Evolutionary conservation across 2,797 vertebrate species (phyloP), one percentile per base, ranked within the genome.

Genomic region (Hippocampus kuda): DNA sequence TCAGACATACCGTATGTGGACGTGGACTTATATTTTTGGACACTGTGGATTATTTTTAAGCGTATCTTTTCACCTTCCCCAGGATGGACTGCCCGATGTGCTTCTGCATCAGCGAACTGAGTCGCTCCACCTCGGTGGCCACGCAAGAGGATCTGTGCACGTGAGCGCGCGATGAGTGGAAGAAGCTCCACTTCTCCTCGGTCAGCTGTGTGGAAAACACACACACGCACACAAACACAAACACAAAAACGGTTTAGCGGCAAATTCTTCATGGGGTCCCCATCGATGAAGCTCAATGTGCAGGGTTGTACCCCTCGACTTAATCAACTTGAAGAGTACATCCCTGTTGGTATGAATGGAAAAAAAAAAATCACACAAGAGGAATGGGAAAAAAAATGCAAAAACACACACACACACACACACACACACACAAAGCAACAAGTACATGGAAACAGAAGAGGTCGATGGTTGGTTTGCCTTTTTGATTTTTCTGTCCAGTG

Each of bases 71-170:
- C 81, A 97, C 97, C 94, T 99, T 99, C 56, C 97, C 97, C 49
- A 98, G 91, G 74, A 95, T 70, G 0, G 97, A 99, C 82, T 96
- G 95, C 20, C 97, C 97, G 0, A 98, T 94, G 87, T 94, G 97
- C 87, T 90, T 94, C 78, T 94, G 88, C 80, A 94, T 79, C 68
- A 96, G 87, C 1, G 85, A 65, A 60, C 88, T 92, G 65, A 99
- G 91, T 78, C 97, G 92, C 81, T 96, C 93, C 78, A 98, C 88
- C 90, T 99, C 97, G 3, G 94, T 91, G 41, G 94, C 94, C 57
- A 95, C 95, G 0, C 94, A 94, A 0, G 97, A 98, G 0, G 97
- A 80, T 67, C 96, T 89, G 70, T 97, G 94, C 72, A 96, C 69
- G 46, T 99, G 93, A 70, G 94, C 87, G 60, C 95, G 93, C 57